These are phyloP conservation scores for Scaptomyza polygonia DNA, from an alignment of 2,888 invertebrate genomes.

Conservation along the genomic window DNA sequence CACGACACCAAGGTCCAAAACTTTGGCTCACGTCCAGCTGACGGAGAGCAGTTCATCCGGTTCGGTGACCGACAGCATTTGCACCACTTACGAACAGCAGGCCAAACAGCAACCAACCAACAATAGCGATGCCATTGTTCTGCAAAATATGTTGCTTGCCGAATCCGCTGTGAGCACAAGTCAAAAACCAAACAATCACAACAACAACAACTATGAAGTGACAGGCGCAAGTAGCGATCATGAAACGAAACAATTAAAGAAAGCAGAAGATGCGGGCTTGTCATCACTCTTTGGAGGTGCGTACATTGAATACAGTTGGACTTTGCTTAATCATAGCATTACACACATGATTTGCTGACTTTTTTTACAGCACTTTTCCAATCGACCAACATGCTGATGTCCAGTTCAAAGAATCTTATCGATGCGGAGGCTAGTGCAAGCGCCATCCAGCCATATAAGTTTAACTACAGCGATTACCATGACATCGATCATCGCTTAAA, in stretches of 20 bases:
- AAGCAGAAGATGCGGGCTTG: constrained; percentile 69
- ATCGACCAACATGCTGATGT: constrained; percentile 84
- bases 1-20: constrained; percentile 24
- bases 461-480: constrained; percentile 86
- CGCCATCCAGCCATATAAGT: constrained; percentile 83
- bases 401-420: constrained; percentile 80
- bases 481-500: constrained; percentile 87
- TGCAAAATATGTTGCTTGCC: constrained; percentile 40
- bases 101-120: constrained; percentile 51
- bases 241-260: constrained; percentile 28
- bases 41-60: constrained; percentile 88
- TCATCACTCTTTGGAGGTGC: constrained; percentile 85
- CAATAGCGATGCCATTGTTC: constrained; percentile 26
- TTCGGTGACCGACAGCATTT: constrained; percentile 87
- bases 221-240: constrained; percentile 21
- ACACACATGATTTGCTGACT: neutral
- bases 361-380: constrained; percentile 84
- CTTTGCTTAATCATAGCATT: neutral
- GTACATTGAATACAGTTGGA: constrained; percentile 19
- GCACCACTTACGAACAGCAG: constrained; percentile 86
- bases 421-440: constrained; percentile 66
- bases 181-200: constrained; percentile 19
- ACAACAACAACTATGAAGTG: constrained; percentile 22
- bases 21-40: constrained; percentile 82
- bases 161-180: constrained; percentile 26